phyloP scores from a whole-genome alignment of 2,888 invertebrate species.

The Zaprionus obscuricornis region DNA sequence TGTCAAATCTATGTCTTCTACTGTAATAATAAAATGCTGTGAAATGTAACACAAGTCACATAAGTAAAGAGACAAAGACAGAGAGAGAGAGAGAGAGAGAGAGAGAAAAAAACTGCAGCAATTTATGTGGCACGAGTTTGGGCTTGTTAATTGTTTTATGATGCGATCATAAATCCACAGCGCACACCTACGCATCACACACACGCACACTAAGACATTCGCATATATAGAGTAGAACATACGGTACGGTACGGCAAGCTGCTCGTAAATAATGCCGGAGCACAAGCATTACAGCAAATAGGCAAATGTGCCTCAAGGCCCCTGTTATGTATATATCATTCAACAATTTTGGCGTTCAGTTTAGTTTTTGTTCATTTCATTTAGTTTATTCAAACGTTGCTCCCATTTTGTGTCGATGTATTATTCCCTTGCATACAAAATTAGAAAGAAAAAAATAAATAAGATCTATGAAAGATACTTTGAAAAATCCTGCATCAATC shows the following conservation, averaged over 20 bases:
- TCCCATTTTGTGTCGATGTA: no score
- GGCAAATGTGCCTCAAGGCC: slow-evolving; percentile 49
- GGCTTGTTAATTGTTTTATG: slow-evolving; percentile 79
- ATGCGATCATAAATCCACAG: slow-evolving; percentile 75
- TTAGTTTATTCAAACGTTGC: no score
- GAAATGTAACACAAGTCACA: slow-evolving; percentile 69
- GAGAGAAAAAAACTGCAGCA: slow-evolving; percentile 40
- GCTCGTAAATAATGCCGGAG: slow-evolving; percentile 68
- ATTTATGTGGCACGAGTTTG: slow-evolving; percentile 80
- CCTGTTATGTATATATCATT: slow-evolving; percentile 28
- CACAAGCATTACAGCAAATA: slow-evolving; percentile 61
- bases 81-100: no score
- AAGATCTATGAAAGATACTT: slow-evolving; percentile 33
- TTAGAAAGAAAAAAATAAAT: slow-evolving; percentile 37
- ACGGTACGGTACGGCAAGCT: slow-evolving; percentile 56
- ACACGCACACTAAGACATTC: no score
- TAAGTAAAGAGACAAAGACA: no score
- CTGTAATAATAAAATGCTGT: slow-evolving; percentile 67
- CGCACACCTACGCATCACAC: slow-evolving; percentile 35
- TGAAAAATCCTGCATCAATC: slow-evolving; percentile 68
- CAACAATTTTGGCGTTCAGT: slow-evolving; percentile 26
- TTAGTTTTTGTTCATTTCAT: no score
- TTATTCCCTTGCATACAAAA: no score
- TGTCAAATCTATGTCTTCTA: slow-evolving; percentile 22
- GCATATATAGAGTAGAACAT: slow-evolving; percentile 58